phyloP scores from a whole-genome alignment of 2,888 invertebrate genomes.

The Mechanitis messenoides region DNA sequence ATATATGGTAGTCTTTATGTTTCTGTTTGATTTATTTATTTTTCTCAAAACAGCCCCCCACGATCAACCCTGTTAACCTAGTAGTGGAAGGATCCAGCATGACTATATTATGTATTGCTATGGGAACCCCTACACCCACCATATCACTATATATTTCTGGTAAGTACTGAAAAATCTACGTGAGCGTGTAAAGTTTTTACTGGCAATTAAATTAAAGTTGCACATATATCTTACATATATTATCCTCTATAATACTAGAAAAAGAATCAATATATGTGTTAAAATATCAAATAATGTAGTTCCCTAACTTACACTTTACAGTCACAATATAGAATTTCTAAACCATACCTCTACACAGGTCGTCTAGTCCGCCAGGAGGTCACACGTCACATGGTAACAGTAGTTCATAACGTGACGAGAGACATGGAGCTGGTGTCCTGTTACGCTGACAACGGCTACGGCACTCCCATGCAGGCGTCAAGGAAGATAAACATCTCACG shows the following conservation, averaged over 20 bases:
- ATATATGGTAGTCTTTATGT: too few species aligned
- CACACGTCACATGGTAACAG: constrained; percentile 90
- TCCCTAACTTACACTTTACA: too few species aligned
- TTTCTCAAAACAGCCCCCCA: constrained; percentile 79
- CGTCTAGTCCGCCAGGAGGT: constrained; percentile 88
- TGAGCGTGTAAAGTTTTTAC: too few species aligned
- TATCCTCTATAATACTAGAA: too few species aligned
- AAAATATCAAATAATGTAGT: too few species aligned
- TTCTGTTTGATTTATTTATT: background rate
- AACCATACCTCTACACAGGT: constrained; percentile 44
- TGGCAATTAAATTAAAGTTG: too few species aligned
- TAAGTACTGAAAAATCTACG: constrained; percentile 39
- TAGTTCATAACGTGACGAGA: constrained; percentile 88
- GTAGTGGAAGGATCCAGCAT: constrained; percentile 90
- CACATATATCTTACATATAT: too few species aligned
- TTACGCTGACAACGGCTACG: constrained; percentile 92
- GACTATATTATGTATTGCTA: constrained; percentile 89
- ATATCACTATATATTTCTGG: constrained; percentile 89
- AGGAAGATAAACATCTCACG: constrained; percentile 88
- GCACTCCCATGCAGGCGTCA: constrained; percentile 90
- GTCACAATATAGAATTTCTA: too few species aligned
- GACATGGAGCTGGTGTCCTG: constrained; percentile 92
- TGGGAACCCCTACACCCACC: constrained; percentile 90
- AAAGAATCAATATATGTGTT: too few species aligned
- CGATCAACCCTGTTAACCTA: constrained; percentile 88